phyloP scores from a whole-genome alignment of 2,113 vertebrate genomes.

The Gymnorhina tibicen region DNA sequence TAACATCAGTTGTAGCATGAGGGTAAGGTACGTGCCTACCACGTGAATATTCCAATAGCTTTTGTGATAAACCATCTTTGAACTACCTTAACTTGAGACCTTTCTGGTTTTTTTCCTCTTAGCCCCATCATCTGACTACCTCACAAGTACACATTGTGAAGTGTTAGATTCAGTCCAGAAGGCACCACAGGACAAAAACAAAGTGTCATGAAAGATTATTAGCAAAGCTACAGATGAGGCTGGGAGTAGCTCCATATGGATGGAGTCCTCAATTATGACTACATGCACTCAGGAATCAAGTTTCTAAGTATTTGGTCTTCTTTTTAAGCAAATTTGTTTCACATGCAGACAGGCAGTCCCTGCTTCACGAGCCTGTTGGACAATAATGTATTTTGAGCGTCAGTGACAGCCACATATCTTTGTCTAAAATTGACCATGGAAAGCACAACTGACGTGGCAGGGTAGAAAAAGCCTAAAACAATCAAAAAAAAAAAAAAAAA shows the following conservation, averaged over 20 bases:
- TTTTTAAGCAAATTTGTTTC: not conserved
- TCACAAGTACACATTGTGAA: not conserved
- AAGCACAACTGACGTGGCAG: not conserved
- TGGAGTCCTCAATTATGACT: not conserved
- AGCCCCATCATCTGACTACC: not conserved
- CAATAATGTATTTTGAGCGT: not conserved
- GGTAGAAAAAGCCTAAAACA: not conserved
- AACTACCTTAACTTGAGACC: not conserved
- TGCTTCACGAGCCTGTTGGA: not conserved
- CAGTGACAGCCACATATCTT: not conserved
- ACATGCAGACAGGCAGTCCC: not conserved
- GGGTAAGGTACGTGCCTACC: rapidly evolving
- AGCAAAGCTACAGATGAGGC: not conserved
- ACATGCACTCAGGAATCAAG: not conserved
- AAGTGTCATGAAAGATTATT: not conserved
- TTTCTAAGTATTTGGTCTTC: not conserved
- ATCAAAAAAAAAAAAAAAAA: too few relatives aligned
- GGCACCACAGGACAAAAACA: not conserved
- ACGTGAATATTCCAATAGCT: not conserved
- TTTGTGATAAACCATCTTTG: not conserved
- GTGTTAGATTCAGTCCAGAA: not conserved
- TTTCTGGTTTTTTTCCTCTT: not conserved
- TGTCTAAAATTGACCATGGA: not conserved
- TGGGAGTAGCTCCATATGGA: not conserved
- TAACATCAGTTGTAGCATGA: not conserved